Percentiles rank a stretch among this genome's conserved stretches.
Conservation (phyloP, 2,113 vertebrate genomes). For the Corythoichthys haematopterus region DNA sequence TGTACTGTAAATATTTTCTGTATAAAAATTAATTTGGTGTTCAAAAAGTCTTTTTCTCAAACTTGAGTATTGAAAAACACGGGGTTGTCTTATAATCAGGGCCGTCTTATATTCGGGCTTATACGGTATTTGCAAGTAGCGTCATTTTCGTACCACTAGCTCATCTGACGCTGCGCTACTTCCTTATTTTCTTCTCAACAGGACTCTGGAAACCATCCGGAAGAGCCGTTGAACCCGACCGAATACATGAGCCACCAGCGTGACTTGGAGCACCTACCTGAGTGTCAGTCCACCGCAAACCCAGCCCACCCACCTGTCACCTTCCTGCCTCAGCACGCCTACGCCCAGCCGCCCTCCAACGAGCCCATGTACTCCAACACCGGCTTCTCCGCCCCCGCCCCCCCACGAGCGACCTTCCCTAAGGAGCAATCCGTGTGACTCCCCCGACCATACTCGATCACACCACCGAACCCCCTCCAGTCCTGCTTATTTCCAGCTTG, state of each 20-base stretch:
- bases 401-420: conserved; percentile 75
- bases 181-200: conserved; percentile 57
- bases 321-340: conserved; percentile 74
- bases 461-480: not conserved
- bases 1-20: no score
- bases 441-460: not conserved
- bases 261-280: conserved; percentile 66
- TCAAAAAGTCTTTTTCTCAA: no score
- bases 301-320: conserved; percentile 65
- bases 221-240: conserved; percentile 75
- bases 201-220: conserved; percentile 76
- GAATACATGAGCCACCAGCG: conserved; percentile 78
- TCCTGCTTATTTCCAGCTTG: not conserved
- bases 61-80: no score
- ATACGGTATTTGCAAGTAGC: no score
- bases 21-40: no score
- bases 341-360: conserved; percentile 60
- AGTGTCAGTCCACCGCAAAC: conserved; percentile 61
- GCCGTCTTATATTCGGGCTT: no score
- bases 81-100: no score
- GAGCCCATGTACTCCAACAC: conserved; percentile 77
- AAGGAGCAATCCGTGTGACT: conserved; percentile 83
- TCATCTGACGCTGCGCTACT: not conserved
- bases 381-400: conserved; percentile 70
- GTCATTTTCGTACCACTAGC: no score